phyloP scores from a whole-genome alignment of 2,797 vertebrate species.

The Enteromius argenteus region DNA sequence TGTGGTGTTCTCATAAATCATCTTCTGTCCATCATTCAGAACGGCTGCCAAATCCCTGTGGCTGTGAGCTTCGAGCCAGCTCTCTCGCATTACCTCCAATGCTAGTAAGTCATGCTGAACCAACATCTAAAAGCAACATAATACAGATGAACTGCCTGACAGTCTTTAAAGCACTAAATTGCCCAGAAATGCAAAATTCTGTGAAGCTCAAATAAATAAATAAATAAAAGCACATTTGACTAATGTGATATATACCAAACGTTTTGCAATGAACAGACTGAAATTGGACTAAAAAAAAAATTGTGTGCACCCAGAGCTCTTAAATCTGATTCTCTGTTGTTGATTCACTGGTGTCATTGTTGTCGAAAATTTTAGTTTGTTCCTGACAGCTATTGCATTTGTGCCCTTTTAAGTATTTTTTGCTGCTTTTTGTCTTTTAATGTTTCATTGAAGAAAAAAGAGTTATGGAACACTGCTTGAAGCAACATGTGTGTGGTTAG shows the following conservation, averaged over 20 bases:
- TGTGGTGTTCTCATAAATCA: slow-evolving; percentile 75
- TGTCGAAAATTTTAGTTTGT: not conserved
- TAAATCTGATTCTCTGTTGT: not conserved
- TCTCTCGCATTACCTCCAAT: slow-evolving; percentile 26
- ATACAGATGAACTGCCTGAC: slow-evolving; percentile 33
- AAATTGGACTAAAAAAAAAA: not conserved
- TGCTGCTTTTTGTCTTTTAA: not conserved
- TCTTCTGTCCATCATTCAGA: slow-evolving; percentile 67
- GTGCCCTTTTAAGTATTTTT: not conserved
- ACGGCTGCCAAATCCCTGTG: slow-evolving; percentile 50
- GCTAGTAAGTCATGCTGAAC: slow-evolving; percentile 23
- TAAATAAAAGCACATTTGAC: not conserved
- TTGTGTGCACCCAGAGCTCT: not conserved
- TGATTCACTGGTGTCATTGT: not conserved
- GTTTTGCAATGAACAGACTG: not conserved
- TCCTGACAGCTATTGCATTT: not conserved
- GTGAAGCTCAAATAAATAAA: not conserved
- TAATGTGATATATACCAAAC: not conserved
- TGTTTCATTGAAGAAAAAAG: not conserved
- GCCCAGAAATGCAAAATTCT: not conserved
- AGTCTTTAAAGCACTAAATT: not conserved
- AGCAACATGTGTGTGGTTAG: not conserved
- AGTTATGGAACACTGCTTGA: not conserved
- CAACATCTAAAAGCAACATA: slow-evolving; percentile 1
- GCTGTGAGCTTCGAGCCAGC: slow-evolving; percentile 39